Evolutionary conservation across 1,140 invertebrate species (phyloP).

Genomic region (Prorops nasuta): DNA sequence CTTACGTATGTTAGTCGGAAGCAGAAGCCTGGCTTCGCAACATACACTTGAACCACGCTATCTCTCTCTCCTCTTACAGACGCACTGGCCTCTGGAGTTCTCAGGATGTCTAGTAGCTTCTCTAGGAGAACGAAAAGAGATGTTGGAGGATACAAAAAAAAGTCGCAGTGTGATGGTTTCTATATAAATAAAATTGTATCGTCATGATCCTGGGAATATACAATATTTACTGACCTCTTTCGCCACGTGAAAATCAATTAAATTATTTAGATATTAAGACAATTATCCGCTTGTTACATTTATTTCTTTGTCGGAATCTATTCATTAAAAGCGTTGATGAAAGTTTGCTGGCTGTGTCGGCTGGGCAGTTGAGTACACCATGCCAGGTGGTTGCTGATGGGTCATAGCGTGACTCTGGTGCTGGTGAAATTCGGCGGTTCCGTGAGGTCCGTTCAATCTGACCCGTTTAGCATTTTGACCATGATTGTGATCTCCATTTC

Average conservation of each 20-base stretch:
- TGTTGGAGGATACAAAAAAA: no score
- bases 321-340: constrained; percentile 50
- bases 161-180: not conserved
- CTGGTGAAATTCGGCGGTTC: constrained; percentile 54
- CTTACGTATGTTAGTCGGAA: no score
- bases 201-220: constrained; percentile 30
- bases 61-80: not conserved
- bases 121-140: no score
- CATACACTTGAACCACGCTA: no score
- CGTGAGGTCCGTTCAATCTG: constrained; percentile 57
- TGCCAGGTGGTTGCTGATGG: constrained; percentile 52
- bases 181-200: constrained; percentile 36
- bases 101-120: no score
- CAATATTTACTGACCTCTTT: constrained; percentile 15
- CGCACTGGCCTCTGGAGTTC: no score
- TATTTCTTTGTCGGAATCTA: not conserved
- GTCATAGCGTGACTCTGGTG: constrained; percentile 53
- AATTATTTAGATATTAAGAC: constrained; percentile 15
- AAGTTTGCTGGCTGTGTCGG: constrained; percentile 52
- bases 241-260: constrained; percentile 19
- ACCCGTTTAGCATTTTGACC: constrained; percentile 58
- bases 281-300: constrained; percentile 5
- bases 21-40: no score
- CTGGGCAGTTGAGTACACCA: constrained; percentile 53
- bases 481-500: constrained; percentile 56